Conservation (phyloP, 2,113 vertebrate species). For the Tympanuchus pallidicinctus region DNA sequence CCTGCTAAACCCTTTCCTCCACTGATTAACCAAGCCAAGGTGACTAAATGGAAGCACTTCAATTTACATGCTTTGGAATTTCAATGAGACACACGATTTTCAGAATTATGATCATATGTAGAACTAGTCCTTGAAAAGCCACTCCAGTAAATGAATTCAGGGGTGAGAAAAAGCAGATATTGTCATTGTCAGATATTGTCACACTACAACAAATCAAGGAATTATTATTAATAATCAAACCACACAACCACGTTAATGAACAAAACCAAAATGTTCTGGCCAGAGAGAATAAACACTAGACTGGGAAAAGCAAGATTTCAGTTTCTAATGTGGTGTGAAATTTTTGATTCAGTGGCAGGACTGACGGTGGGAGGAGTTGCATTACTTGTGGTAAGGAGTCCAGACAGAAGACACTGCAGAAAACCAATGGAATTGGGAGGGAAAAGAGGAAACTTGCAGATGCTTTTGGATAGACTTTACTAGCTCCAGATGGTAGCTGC, state of each 20-base stretch:
- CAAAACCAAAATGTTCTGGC: background rate
- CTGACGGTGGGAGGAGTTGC: background rate
- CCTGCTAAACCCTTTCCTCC: background rate
- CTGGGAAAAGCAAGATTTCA: fast-evolving
- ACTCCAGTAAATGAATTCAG: background rate
- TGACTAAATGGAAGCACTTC: background rate
- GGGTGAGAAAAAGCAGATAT: background rate
- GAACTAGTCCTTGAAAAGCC: background rate
- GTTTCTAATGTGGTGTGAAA: background rate
- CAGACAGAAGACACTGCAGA: background rate
- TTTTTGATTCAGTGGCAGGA: background rate
- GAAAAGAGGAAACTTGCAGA: background rate
- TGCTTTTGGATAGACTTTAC: background rate
- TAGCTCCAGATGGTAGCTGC: background rate
- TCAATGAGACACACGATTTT: background rate
- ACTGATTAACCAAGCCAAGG: background rate
- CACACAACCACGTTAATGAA: background rate
- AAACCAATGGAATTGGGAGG: background rate
- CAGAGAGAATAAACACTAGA: background rate
- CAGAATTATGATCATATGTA: background rate
- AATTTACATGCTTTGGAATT: background rate
- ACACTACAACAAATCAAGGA: background rate
- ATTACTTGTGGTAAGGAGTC: background rate
- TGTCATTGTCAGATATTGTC: too few species aligned
- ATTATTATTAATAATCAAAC: background rate